Percentiles rank a stretch among this genome's conserved stretches.
Conservation (phyloP, 1,140 invertebrate species). For the Oryctes rhinoceros region DNA sequence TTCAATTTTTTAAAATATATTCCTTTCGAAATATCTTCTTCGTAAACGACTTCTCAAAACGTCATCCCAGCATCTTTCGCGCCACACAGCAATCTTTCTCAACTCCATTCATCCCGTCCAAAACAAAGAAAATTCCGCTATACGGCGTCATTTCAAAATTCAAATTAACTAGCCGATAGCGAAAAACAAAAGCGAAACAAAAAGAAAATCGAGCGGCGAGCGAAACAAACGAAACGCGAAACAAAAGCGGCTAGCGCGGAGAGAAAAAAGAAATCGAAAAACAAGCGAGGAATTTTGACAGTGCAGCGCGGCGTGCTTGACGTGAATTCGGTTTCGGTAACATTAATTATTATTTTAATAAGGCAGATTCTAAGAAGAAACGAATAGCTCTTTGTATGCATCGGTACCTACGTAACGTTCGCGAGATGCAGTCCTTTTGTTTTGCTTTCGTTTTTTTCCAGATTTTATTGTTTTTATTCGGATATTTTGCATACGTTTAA, state of each 20-base stretch:
- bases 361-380: conserved; percentile 2
- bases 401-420: background rate
- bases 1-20: no score
- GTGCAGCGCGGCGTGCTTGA: background rate
- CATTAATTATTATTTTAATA: conserved; percentile 23
- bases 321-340: conserved; percentile 17
- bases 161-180: conserved; percentile 21
- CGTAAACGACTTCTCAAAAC: background rate
- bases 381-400: conserved; percentile 3
- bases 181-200: background rate
- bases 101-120: background rate
- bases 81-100: background rate
- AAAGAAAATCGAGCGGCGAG: background rate
- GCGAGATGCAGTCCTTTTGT: background rate
- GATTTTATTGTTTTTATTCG: background rate
- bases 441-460: background rate
- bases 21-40: no score
- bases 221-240: conserved; percentile 13
- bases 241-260: background rate
- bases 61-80: background rate
- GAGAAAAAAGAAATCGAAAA: background rate
- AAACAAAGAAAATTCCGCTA: conserved; percentile 9
- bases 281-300: background rate
- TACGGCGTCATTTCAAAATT: background rate
- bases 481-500: conserved; percentile 15